Evolutionary conservation across 2,113 vertebrate genomes (phyloP).

Genomic region (Charadrius vociferus): DNA sequence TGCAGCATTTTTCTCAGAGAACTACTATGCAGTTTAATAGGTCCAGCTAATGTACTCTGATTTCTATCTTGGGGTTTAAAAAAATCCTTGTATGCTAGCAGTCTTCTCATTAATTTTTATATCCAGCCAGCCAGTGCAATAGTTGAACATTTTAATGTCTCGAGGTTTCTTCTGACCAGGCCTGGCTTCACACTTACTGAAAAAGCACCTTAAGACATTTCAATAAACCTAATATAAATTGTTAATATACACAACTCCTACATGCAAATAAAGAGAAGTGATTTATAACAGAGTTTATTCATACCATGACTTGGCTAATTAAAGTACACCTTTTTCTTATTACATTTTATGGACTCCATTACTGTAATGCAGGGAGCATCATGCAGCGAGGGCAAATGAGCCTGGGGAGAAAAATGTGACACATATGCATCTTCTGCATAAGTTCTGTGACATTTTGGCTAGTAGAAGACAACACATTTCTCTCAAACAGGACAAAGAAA

Average conservation of each 20-base stretch:
- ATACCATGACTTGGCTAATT: slow-evolving; percentile 50
- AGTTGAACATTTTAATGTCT: neutral
- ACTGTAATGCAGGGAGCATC: slow-evolving; percentile 46
- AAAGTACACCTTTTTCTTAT: slow-evolving; percentile 63
- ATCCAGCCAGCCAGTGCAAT: neutral
- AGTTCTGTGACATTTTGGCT: neutral
- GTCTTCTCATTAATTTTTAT: neutral
- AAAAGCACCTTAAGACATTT: neutral
- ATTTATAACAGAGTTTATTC: slow-evolving; percentile 55
- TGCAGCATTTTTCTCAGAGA: neutral
- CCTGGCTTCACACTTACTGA: neutral
- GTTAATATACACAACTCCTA: neutral
- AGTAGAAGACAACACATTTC: neutral
- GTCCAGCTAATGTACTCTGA: neutral
- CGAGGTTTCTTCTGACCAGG: neutral
- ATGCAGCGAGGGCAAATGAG: slow-evolving; percentile 23
- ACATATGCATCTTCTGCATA: neutral
- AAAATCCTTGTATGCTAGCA: neutral
- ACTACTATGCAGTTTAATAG: neutral
- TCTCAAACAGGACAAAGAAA: neutral
- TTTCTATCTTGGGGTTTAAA: neutral
- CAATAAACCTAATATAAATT: slow-evolving; percentile 12
- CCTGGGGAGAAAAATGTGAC: neutral
- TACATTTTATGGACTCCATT: slow-evolving; percentile 54
- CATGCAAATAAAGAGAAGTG: slow-evolving; percentile 38